phyloP scores from a whole-genome alignment of 2,113 vertebrate genomes.

The Saccopteryx bilineata region DNA sequence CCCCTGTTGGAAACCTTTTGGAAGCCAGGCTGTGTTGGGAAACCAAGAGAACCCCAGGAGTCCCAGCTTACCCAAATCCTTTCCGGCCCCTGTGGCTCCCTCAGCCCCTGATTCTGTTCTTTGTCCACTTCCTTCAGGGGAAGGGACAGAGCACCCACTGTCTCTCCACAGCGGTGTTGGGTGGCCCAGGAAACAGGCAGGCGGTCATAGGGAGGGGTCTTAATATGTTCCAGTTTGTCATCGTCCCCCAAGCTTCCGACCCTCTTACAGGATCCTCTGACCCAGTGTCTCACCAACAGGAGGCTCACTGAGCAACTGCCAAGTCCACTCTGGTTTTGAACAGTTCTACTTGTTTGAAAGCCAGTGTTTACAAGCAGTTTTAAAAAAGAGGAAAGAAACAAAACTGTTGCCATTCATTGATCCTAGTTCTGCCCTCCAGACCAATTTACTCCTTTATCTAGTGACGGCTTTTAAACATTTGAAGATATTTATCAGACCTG shows the following conservation, averaged over 20 bases:
- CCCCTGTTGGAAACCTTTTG: neutral
- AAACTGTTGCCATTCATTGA: neutral
- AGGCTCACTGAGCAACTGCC: neutral
- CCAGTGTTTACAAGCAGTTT: neutral
- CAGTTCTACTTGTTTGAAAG: neutral
- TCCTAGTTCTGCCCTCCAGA: neutral
- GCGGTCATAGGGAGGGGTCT: neutral
- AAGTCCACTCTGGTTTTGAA: neutral
- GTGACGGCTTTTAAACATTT: neutral
- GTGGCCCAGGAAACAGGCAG: neutral
- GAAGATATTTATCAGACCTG: neutral
- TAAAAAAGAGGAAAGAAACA: neutral
- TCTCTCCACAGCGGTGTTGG: fast-evolving
- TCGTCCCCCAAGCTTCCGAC: neutral
- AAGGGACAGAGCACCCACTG: neutral
- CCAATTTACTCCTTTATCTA: neutral
- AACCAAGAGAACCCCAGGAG: neutral
- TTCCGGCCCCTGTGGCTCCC: neutral
- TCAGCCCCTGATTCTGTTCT: neutral
- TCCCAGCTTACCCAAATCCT: neutral
- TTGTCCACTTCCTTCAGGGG: neutral
- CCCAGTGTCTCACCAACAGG: fast-evolving
- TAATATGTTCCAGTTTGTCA: neutral
- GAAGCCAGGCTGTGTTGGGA: slow-evolving; percentile 10
- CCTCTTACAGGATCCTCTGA: neutral